Base-by-base conservation (phyloP, 37 sponge, comb jelly and placozoan species). In the Haliclona indistincta region DNA sequence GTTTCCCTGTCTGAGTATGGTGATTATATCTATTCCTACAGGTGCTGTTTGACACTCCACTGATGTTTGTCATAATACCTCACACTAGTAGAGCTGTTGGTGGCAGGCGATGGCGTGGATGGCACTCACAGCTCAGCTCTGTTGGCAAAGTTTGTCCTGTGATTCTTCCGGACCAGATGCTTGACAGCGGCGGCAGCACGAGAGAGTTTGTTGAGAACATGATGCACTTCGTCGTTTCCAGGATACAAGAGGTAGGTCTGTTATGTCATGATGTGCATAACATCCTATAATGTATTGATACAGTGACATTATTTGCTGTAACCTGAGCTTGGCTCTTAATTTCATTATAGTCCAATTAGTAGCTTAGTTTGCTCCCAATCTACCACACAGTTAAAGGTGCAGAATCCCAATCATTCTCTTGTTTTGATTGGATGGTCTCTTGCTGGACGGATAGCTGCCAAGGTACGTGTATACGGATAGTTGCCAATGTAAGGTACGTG, bases 101-200 rank as follows among this genome's bases (percentile, higher is more conserved):
- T 10, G 78, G 86, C 1, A 82, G 86, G 23, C 61, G 91, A 13
- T 84, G 81, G 86, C 41, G 79, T 39, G 28, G 71, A 43, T 86
- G 82, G 83, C 91, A 91, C 55, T 70, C 56, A 1, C 86, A 91
- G 55, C 67, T 91, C 25, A 55, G 83, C 23, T 32, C 81, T 32
- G 32, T 91, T 3, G 91, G 91, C 30, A 85, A 86, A 56, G 83
- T 88, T 61, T 78, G 77, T 53, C 83, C 77, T 23, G 62, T 93
- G 67, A 43, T 75, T 10, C 71, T 85, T 3, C 86, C 89, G 11
- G 75, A 74, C 36, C 47, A 72, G 37, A 64, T 85, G 26, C 41
- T 65, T 4, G 83, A 86, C 30, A 51, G 56, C 22, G 44, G 65
- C 25, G 67, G 71, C n/a, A 37, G 63, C 33, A 42, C 54, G 35